These are phyloP conservation scores for Neoaliturus tenellus DNA, from an alignment of 2,888 invertebrate genomes.

Conservation along the genomic window DNA sequence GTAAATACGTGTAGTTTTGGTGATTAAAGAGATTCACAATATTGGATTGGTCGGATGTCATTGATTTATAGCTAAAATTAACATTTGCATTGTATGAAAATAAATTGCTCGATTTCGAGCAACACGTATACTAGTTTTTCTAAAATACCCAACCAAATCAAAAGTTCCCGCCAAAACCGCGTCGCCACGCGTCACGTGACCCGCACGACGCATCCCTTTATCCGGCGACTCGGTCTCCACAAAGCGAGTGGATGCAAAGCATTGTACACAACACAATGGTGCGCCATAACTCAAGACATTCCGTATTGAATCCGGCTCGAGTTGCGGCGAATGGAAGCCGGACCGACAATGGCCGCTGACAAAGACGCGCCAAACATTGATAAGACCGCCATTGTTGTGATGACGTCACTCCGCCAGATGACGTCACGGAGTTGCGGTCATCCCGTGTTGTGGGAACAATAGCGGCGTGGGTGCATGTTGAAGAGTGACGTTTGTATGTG, in stretches of 20 bases:
- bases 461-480: no score
- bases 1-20: no score
- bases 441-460: no score
- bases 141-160: no score
- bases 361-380: conserved; percentile 59
- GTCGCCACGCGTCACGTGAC: background rate
- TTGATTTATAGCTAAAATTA: no score
- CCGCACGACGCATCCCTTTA: conserved; percentile 14
- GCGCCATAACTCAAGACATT: conserved; percentile 43
- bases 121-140: no score
- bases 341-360: conserved; percentile 61
- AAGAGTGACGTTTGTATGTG: no score
- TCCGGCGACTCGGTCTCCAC: background rate
- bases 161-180: no score
- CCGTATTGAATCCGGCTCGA: conserved; percentile 46
- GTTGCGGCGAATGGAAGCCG: conserved; percentile 58
- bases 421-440: background rate
- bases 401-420: background rate
- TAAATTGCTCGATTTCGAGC: no score
- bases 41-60: no score
- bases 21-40: no score
- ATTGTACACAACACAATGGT: conserved; percentile 37
- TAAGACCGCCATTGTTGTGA: conserved; percentile 50
- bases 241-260: conserved; percentile 20
- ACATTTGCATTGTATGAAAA: no score